A percentile compares a stretch with the other conserved stretches of the same genome.
phyloP scores from a whole-genome alignment of 2,113 vertebrate genomes.

The Cyanoramphus novaezelandiae region DNA sequence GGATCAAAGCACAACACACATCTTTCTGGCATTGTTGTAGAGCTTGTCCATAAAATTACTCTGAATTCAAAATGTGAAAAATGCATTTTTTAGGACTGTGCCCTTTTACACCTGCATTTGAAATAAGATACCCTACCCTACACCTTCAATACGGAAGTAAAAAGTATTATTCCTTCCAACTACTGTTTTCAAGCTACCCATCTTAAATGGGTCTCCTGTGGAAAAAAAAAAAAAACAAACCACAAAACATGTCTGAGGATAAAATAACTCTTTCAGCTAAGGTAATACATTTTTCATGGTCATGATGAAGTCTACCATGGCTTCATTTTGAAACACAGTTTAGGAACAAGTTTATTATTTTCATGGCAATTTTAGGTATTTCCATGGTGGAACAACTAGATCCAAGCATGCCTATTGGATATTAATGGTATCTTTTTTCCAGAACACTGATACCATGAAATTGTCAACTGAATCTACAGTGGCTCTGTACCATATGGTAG shows the following conservation, averaged over 20 bases:
- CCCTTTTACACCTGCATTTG: not conserved
- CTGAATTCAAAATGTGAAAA: not conserved
- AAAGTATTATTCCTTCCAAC: not conserved
- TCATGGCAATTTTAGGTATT: slow-evolving; percentile 42
- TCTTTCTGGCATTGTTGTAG: not conserved
- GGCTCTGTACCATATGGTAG: not conserved
- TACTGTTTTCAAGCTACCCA: not conserved
- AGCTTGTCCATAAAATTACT: not conserved
- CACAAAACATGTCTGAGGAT: not conserved
- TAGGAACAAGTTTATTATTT: not conserved
- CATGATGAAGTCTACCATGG: not conserved
- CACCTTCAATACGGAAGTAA: not conserved
- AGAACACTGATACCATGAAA: slow-evolving; percentile 27
- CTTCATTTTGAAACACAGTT: not conserved
- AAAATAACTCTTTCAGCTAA: not conserved
- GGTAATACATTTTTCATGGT: slow-evolving; percentile 16
- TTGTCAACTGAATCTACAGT: not conserved
- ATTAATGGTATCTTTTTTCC: not conserved
- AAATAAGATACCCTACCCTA: not conserved
- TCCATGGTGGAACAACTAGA: not conserved
- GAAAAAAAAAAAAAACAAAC: not conserved
- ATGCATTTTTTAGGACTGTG: not conserved
- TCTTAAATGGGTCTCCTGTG: not conserved
- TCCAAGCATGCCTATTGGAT: not conserved
- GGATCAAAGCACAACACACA: not conserved